Evolutionary conservation across 2,113 vertebrate species (phyloP), one percentile per base, ranked within the genome.

Genomic region (Rhineura floridana): DNA sequence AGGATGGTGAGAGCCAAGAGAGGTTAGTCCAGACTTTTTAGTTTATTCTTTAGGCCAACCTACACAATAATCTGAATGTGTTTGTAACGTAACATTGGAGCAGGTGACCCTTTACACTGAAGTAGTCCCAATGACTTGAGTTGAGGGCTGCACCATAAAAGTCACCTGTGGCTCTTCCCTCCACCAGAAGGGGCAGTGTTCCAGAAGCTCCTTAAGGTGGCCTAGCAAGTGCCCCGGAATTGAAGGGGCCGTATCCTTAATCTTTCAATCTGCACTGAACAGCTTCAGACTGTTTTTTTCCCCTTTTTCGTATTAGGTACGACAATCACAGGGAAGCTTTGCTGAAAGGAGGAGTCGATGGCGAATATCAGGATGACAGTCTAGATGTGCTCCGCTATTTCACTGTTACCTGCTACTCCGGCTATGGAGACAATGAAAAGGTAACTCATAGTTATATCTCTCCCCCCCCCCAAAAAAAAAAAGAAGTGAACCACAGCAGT

Each of bases 281-380:
- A 81, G 36, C 9, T 76, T 33, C 23, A 19, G 30, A 42, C 2
- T 85, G 63, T n/a, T 33, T 67, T 69, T 8, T 42, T n/a, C 42
- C 48, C 9, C 44, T 75, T 3, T 28, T 39, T 13, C 39, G 72
- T 3, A 21, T 44, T 89, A 99, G 99, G 99, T 99, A 99, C 79
- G 99, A 99, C 95, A 98, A 97, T 94, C 99, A 99, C 93, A 97
- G 98, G 81, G 99, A 99, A 2, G 98, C 98, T 50, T 94, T 99
- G 84, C 95, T 99, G 88, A 99, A 98, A 96, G 98, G 98, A 30
- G 98, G 98, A 4, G 90, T 97, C 76, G 97, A 97, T 77, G 98
- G 98, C 50, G 98, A 98, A 12, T 99, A 98, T 91, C 97, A 98
- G 80, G 98, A 99, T 17, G 98, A 99, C 93, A 99, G 98, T 63